Evolutionary conservation across 2,888 invertebrate genomes (phyloP), one percentile per base, ranked within the genome.

Genomic region (Dolichopus griseipennis): DNA sequence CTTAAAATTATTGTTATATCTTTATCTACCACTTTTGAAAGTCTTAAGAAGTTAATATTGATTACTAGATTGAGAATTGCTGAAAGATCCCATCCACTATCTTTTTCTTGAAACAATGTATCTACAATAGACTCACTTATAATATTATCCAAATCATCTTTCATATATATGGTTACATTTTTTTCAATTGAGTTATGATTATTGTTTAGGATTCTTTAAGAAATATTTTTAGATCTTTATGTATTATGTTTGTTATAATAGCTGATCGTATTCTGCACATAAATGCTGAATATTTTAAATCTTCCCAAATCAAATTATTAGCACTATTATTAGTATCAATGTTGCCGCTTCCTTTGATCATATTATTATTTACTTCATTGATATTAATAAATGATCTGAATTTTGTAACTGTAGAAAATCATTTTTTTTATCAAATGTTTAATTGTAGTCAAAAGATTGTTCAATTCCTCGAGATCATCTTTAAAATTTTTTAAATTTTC

Each of bases 11-110:
- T 15, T 10, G 12, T 43, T 43, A 15, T 43, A 43, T 15, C 43
- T 43, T 43, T 43, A 3, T 43, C 43, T 15, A 43, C 43, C 10
- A 15, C 3, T 15, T 43, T 43, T 43, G 43, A 43, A 15, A 43
- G 15, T 43, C 15, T 43, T 9, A 43, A 15, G 7, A 15, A 15
- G 64, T 69, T 69, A 12, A 68, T 66, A 62, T 69, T 68, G 1
- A 69, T 41, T 65, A 66, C 62, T 20, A 69, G 10, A 33, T 65
- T 33, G 20, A 69, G 20, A 27, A 67, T 68, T 66, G 20, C 34
- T 34, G 27, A 8, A 41, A 69, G n/a, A 15, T 66, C n/a, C 68
- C 68, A 68, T 21, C 68, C 69, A 62, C 66, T 66, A 43, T 68
- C 66, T 3, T 12, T 2, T 20, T 68, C 66, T 41, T 68, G 66